phyloP scores from a whole-genome alignment of 2,113 vertebrate species.

The Petaurus breviceps region DNA sequence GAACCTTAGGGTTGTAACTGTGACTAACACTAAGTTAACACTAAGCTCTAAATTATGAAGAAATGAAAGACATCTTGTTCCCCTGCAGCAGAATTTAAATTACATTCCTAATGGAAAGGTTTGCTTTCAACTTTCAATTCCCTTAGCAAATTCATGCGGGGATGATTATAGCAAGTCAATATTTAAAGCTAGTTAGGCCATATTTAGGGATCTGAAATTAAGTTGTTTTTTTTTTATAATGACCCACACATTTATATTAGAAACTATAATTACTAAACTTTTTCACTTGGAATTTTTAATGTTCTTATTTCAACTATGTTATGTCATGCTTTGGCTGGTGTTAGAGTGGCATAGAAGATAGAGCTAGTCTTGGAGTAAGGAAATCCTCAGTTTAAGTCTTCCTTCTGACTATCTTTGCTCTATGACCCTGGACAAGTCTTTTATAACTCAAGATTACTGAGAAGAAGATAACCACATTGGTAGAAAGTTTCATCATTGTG shows the following conservation, averaged over 20 bases:
- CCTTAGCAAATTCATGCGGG: constrained; percentile 48
- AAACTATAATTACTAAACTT: neutral
- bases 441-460: neutral
- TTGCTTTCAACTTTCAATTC: constrained; percentile 48
- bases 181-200: constrained; percentile 53
- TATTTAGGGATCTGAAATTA: neutral
- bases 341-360: neutral
- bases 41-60: constrained; percentile 58
- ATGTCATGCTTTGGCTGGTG: neutral
- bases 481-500: neutral
- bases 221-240: neutral
- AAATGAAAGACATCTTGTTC: constrained; percentile 52
- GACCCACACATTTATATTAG: neutral
- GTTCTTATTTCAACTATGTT: constrained; percentile 6
- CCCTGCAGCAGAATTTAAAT: constrained; percentile 68
- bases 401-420: neutral
- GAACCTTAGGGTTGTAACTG: constrained; percentile 29
- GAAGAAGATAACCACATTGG: neutral
- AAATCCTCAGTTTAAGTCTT: neutral
- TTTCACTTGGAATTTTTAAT: constrained; percentile 35
- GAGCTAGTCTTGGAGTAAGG: neutral
- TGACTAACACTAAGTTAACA: constrained; percentile 38
- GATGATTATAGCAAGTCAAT: constrained; percentile 43
- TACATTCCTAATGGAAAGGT: constrained; percentile 65
- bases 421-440: neutral